A percentile compares a stretch with the other conserved stretches of the same genome.
Conservation (phyloP, 2,797 vertebrate species). For the Channallabes apus region DNA sequence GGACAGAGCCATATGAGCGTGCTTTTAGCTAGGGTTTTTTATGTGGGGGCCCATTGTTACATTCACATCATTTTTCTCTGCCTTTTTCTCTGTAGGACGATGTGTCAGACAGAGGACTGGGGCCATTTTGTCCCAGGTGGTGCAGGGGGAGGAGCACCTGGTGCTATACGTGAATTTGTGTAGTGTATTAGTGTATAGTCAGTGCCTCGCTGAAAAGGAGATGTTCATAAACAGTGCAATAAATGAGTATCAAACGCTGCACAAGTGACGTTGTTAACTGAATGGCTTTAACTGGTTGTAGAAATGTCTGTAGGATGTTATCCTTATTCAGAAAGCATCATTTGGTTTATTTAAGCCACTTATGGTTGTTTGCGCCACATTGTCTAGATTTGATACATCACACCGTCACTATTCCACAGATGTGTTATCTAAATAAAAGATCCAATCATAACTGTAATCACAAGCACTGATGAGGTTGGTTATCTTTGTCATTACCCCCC, state of each 20-base stretch:
- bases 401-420: constrained; percentile 23
- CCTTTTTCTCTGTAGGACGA: too few relatives aligned
- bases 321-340: background rate
- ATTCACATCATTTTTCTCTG: too few relatives aligned
- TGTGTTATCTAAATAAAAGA: constrained; percentile 47
- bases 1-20: too few relatives aligned
- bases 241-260: background rate
- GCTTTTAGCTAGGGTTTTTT: too few relatives aligned
- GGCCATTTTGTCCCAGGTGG: too few relatives aligned
- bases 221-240: background rate
- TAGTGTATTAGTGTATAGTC: too few relatives aligned
- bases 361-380: background rate
- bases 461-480: constrained; percentile 56
- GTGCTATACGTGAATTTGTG: too few relatives aligned
- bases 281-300: background rate
- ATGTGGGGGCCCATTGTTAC: too few relatives aligned
- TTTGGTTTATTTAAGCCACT: background rate
- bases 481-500: constrained; percentile 40
- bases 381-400: constrained; percentile 39
- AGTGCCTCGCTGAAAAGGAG: background rate
- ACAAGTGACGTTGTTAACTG: background rate
- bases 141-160: too few relatives aligned
- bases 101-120: too few relatives aligned
- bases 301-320: background rate
- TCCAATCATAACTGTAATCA: constrained; percentile 53